phyloP scores from a whole-genome alignment of 1,140 invertebrate species.

The Nylanderia fulva region DNA sequence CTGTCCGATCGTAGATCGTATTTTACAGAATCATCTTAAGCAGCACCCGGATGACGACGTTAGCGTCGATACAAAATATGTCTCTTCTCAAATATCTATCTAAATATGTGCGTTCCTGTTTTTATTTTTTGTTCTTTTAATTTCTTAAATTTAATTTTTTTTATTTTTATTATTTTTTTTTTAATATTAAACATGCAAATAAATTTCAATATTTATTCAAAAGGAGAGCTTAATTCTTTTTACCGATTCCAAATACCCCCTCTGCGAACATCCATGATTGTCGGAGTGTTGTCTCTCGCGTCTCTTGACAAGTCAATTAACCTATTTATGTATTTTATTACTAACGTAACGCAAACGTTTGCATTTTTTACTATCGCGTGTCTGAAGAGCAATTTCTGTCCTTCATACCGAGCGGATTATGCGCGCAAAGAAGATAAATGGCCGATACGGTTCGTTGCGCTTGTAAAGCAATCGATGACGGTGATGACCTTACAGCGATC shows the following conservation, averaged over 20 bases:
- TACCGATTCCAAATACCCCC: no score
- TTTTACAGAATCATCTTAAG: conserved; percentile 69
- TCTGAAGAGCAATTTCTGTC: neutral
- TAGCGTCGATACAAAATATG: conserved; percentile 35
- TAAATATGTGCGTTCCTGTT: no score
- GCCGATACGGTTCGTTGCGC: conserved; percentile 42
- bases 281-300: neutral
- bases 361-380: neutral
- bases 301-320: conserved; percentile 35
- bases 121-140: no score
- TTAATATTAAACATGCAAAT: no score
- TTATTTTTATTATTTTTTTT: no score
- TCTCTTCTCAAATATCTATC: no score
- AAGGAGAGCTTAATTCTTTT: no score
- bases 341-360: neutral
- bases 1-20: conserved; percentile 53
- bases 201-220: no score
- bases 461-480: conserved; percentile 22
- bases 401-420: neutral
- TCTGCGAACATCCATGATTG: no score
- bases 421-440: conserved; percentile 17
- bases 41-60: conserved; percentile 36
- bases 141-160: no score
- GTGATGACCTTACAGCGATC: conserved; percentile 34
- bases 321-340: conserved; percentile 38